Base-by-base conservation (phyloP, 2,113 vertebrate genomes). In the Paradoxurus hermaphroditus region DNA sequence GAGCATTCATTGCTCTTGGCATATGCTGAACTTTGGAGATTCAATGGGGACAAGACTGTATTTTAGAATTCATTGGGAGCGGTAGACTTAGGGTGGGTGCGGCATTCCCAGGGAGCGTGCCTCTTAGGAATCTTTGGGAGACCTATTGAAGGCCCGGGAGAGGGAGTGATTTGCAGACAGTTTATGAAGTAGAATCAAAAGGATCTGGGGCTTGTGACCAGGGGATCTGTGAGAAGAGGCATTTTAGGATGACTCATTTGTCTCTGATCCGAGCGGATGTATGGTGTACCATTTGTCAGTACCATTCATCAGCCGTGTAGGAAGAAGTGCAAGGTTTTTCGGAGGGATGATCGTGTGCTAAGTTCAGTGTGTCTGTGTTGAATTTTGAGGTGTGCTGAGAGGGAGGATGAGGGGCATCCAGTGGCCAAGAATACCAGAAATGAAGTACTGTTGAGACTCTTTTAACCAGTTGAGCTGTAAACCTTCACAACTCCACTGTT, bases 121-220 rank as follows among this genome's bases (percentile, higher is more conserved):
- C 8, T 73, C 81, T 87, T 16, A 15, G 27, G 63, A 51, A 39
- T 87, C 29, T 78, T 56, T 87, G 59, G 27, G 86, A 84, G 36
- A 94, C 36, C 15, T 15, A 65, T 5, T 78, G 62, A 73, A 78
- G 88, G 19, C 70, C 36, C 23, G 36, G 67, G 44, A 70, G 12
- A 7, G 46, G 23, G 16, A 12, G 0, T 51, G 83, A 83, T 94
- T 86, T 90, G 34, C 36, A 83, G 46, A n/a, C 39, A 63, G 59
- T 85, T 86, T 72, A 83, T 88, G 53, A 84, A 86, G 34, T 79
- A 85, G 86, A 73, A 75, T 91, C 39, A 83, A 25, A 92, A 87
- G 25, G 72, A 68, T 44, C 59, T 49, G 34, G 36, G 27, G 44
- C 79, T 70, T 13, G 39, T 46, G 56, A 44, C 65, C 31, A 13